A percentile compares a stretch with the other conserved stretches of the same genome.
phyloP scores from a whole-genome alignment of 2,797 vertebrate species.

The Platalea minor region DNA sequence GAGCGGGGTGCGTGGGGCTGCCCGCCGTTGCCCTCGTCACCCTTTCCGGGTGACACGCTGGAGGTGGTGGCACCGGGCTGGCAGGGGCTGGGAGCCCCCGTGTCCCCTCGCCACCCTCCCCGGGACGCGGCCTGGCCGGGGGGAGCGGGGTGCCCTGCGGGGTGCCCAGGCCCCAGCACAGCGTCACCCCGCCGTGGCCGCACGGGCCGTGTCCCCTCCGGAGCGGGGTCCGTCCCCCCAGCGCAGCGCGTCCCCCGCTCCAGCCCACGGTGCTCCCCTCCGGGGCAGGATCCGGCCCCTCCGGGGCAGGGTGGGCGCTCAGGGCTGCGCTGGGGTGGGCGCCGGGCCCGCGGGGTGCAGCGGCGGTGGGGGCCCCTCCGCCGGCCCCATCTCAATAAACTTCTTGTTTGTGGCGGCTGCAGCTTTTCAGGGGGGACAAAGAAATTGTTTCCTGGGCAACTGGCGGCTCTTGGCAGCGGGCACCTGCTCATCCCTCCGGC shows the following conservation, averaged over 20 bases:
- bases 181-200: too few relatives aligned
- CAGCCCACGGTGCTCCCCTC: neutral
- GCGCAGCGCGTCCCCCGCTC: too few relatives aligned
- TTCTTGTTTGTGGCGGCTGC: constrained; percentile 32
- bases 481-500: constrained; percentile 14
- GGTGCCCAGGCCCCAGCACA: too few relatives aligned
- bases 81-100: neutral
- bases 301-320: neutral
- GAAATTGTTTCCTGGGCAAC: constrained; percentile 47
- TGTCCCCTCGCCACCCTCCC: neutral
- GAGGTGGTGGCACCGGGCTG: neutral
- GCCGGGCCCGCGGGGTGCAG: neutral
- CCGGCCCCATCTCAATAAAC: constrained; percentile 7
- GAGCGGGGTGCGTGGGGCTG: too few relatives aligned
- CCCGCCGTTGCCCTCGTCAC: neutral
- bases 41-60: neutral
- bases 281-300: neutral
- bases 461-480: constrained; percentile 37
- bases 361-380: neutral
- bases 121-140: neutral
- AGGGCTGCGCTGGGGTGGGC: neutral
- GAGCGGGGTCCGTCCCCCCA: too few relatives aligned
- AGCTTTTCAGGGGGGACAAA: constrained; percentile 47
- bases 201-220: too few relatives aligned
- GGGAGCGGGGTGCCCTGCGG: too few relatives aligned